phyloP scores from a whole-genome alignment of 2,113 vertebrate genomes.

The Haemorhous mexicanus region DNA sequence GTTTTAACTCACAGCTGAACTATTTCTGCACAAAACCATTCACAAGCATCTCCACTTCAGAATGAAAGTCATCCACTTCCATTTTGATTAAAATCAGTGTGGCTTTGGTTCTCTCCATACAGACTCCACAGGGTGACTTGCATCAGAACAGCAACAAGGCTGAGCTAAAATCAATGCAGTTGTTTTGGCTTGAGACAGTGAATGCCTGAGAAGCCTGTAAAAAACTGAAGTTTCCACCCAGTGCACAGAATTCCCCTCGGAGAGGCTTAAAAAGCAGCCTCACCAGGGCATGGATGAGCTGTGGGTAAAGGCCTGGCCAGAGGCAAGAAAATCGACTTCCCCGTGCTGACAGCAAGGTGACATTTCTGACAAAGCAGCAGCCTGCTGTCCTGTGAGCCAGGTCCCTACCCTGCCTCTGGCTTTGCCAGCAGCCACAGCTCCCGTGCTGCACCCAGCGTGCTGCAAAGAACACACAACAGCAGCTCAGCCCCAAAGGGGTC shows the following conservation, averaged over 20 bases:
- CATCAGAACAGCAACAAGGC: neutral
- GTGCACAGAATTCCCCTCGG: neutral
- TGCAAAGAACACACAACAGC: fast-evolving
- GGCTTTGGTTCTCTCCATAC: neutral
- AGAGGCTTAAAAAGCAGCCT: neutral
- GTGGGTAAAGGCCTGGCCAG: neutral
- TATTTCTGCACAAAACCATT: neutral
- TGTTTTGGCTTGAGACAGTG: neutral
- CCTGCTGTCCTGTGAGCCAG: neutral
- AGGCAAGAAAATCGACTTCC: neutral
- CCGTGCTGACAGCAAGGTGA: neutral
- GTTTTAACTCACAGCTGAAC: neutral
- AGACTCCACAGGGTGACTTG: neutral
- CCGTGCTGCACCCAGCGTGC: fast-evolving
- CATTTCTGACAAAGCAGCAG: neutral
- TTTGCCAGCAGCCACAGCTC: neutral
- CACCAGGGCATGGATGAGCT: neutral
- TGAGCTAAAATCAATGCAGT: neutral
- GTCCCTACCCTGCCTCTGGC: fast-evolving
- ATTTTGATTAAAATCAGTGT: neutral
- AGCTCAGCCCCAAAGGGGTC: neutral
- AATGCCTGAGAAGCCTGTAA: slow-evolving; percentile 3
- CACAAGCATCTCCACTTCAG: neutral
- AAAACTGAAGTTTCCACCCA: neutral
- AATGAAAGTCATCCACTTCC: neutral